Base-by-base conservation (phyloP, 2,888 invertebrate genomes). In the Clepsis dumicolana region DNA sequence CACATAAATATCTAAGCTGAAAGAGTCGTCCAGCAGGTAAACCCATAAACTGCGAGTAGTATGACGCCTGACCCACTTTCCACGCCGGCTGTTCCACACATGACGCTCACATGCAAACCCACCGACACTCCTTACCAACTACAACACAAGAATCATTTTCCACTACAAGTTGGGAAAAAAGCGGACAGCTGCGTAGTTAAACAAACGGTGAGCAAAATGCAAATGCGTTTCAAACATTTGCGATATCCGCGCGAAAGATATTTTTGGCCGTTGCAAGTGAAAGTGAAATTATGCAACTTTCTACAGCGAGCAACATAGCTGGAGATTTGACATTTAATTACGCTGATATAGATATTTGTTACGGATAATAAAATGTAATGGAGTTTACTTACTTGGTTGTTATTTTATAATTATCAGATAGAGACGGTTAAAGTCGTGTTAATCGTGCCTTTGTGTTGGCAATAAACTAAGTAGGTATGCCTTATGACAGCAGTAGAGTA, bases 261-360 rank as follows among this genome's bases (percentile, higher is more conserved):
- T 89, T 86, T 90, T 88, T 75, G 79, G 80, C 73, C 77, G 75
- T 71, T 78, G 78, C 79, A 77, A 90, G 92, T 90, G 92, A 93
- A 93, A 92, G 93, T 91, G 78, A 87, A 85, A 88, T 93, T 92
- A 93, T 87, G 93, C 91, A 93, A 93, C 91, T 93, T 92, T 93
- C 92, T 90, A 89, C 84, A 75, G 74, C 75, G 80, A 77, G 56
- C 56, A 29, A 16, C 56, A 38, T 16, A 32, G 65, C 38, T 24
- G 21, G 38, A 54, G 50, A 63, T 71, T 65, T 71, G 67, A 65
- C 67, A 63, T 60, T 67, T 67, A 65, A 70, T 73, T 71, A 71
- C 70, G 63, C 21, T 70, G 65, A 71, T 72, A 68, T 62, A 70
- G 38, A 66, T 59, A 44, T 60, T 65, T 41, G 24, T 57, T 65